Evolutionary conservation across 2,113 vertebrate genomes (phyloP), one percentile per base, ranked within the genome.

Genomic region (Colinus virginianus): DNA sequence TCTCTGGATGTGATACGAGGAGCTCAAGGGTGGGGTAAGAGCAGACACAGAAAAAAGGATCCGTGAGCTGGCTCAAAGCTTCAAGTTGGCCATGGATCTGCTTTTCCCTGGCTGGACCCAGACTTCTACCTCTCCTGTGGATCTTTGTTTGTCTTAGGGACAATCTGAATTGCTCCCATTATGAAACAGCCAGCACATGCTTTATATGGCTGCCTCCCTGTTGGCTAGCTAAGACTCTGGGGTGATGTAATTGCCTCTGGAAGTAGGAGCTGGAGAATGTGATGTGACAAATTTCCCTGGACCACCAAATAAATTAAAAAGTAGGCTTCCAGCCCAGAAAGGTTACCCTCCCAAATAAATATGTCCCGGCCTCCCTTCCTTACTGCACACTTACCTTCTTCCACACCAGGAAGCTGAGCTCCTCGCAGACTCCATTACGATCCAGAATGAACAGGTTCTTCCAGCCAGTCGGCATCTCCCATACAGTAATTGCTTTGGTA

Each of bases 271-370:
- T 87, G 90, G 93, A 89, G 87, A 92, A 95, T 79, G 88, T n/a
- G 59, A 93, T 85, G 89, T 92, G 90, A 88, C 4, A 0, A 93
- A 82, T 89, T 93, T 92, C 78, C 75, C 88, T 1, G 2, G 90
- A 87, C 87, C 86, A 96, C 84, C 87, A 89, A 95, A 93, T 87
- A 96, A 96, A 96, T 88, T 92, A 67, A 82, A 92, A 92, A 68
- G 63, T 32, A 88, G 95, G 90, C 86, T 94, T 28, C 45, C n/a
- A 71, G 88, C 90, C 90, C 90, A 94, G 94, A 92, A 92, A 76
- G 48, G 70, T 90, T 88, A 69, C 45, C 70, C 90, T 95, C 84
- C 48, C 88, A 88, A 92, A 94, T 82, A 94, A 96, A 94, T 84
- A 93, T 7, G 58, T 61, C 67, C 84, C 83, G 94, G 85, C 55